Evolutionary conservation across 2,797 vertebrate genomes (phyloP).

Genomic region (Phaenicophaeus curvirostris): DNA sequence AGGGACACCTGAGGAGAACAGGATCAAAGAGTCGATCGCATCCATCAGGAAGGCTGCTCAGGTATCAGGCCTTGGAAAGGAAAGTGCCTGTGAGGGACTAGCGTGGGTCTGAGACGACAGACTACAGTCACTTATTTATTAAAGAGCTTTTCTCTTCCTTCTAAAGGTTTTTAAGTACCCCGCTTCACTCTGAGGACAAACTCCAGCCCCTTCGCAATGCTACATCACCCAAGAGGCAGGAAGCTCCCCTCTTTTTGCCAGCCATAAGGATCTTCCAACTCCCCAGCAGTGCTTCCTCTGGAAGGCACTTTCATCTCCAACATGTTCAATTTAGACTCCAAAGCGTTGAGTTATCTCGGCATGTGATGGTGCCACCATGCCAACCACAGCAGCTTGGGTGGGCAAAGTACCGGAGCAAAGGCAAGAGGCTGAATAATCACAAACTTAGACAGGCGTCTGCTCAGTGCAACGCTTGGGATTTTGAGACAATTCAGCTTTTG

Average conservation of each 20-base stretch:
- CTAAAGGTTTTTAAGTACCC: too few relatives aligned
- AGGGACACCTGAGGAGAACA: background rate
- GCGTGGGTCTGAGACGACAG: background rate
- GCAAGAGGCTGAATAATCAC: background rate
- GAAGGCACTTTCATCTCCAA: background rate
- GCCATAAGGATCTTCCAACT: background rate
- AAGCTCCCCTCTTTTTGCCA: background rate
- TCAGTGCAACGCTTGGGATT: background rate
- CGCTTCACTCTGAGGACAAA: background rate
- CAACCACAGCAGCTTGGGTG: background rate
- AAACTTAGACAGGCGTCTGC: background rate
- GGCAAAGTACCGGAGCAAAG: background rate
- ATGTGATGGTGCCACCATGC: slow-evolving; percentile 57
- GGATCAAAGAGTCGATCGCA: accelerated
- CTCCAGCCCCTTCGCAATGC: background rate
- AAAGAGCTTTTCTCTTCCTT: background rate
- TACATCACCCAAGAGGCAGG: background rate
- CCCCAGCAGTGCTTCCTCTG: slow-evolving; percentile 28
- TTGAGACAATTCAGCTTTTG: background rate
- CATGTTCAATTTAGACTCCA: slow-evolving; percentile 4
- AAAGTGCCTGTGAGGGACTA: background rate
- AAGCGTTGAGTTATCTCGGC: slow-evolving; percentile 46
- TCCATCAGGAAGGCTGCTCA: background rate
- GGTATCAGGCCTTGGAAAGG: background rate
- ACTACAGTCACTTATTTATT: background rate